These are phyloP conservation scores for Todus mexicanus DNA, from an alignment of 2,797 vertebrate genomes.

Conservation along the genomic window DNA sequence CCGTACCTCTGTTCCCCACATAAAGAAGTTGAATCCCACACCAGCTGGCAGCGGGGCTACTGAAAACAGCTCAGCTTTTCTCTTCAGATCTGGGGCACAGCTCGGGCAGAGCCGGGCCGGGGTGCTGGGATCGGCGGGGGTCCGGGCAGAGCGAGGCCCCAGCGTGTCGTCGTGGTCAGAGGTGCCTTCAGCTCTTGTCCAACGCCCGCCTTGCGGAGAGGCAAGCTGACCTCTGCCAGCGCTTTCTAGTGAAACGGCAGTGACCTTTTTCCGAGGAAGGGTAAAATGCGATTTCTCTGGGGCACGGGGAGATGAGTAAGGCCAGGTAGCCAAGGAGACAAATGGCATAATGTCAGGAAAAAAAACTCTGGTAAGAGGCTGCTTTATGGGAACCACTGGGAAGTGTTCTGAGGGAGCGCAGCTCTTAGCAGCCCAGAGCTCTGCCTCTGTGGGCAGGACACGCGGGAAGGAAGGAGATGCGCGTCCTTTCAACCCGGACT, in stretches of 20 bases:
- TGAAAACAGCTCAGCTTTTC: neutral
- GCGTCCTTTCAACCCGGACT: neutral
- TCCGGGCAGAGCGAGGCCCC: neutral
- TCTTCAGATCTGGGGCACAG: neutral
- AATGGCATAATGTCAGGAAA: neutral
- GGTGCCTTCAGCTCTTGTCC: neutral
- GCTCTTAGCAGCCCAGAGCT: neutral
- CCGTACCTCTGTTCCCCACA: neutral
- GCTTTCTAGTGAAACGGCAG: neutral
- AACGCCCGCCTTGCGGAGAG: neutral
- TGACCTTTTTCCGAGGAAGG: neutral
- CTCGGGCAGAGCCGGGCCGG: neutral
- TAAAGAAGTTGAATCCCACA: neutral
- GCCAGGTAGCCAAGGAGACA: conserved; percentile 22
- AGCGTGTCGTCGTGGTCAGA: neutral
- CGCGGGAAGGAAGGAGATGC: neutral
- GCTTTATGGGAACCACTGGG: neutral
- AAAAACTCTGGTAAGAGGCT: neutral
- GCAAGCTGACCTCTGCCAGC: neutral
- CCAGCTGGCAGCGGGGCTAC: accelerated
- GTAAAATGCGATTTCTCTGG: neutral
- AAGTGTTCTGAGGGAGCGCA: neutral
- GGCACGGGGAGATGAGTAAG: neutral
- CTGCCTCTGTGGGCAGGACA: neutral
- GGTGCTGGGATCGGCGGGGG: neutral